Evolutionary conservation across 2,113 vertebrate species (phyloP).

Genomic region (Tachycineta bicolor): DNA sequence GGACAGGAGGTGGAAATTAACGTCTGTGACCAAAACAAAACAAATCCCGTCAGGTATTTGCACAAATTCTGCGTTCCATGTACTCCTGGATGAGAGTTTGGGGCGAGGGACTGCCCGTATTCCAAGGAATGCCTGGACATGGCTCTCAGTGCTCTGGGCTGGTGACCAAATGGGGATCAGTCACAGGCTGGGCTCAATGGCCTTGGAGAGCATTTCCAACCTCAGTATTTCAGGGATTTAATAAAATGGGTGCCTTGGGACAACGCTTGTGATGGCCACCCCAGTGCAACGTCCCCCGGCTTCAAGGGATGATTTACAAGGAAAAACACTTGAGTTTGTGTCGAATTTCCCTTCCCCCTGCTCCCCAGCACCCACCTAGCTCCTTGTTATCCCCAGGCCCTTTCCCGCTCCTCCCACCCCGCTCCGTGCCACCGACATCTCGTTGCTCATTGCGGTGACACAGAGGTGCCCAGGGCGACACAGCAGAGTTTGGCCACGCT

Average conservation of each 20-base stretch:
- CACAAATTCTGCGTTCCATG: background rate
- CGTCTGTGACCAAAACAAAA: background rate
- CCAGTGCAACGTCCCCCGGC: background rate
- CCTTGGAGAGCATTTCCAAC: background rate
- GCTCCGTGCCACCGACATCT: background rate
- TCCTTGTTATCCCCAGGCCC: background rate
- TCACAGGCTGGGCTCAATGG: background rate
- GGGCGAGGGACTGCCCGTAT: background rate
- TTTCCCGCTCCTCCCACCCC: background rate
- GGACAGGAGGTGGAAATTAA: background rate
- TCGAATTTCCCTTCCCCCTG: background rate
- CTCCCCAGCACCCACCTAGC: background rate
- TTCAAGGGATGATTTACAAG: conserved; percentile 42
- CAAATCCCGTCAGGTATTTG: background rate
- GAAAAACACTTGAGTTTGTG: conserved; percentile 21
- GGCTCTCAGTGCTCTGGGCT: background rate
- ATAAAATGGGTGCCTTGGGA: background rate
- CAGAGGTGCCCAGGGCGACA: background rate
- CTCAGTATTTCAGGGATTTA: background rate
- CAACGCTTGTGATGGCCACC: background rate
- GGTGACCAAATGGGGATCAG: background rate
- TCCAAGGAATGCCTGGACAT: background rate
- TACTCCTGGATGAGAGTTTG: background rate
- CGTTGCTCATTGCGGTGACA: background rate
- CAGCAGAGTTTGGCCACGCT: background rate